Base-by-base conservation (phyloP, 2,888 invertebrate species). In the Acleris holmiana region DNA sequence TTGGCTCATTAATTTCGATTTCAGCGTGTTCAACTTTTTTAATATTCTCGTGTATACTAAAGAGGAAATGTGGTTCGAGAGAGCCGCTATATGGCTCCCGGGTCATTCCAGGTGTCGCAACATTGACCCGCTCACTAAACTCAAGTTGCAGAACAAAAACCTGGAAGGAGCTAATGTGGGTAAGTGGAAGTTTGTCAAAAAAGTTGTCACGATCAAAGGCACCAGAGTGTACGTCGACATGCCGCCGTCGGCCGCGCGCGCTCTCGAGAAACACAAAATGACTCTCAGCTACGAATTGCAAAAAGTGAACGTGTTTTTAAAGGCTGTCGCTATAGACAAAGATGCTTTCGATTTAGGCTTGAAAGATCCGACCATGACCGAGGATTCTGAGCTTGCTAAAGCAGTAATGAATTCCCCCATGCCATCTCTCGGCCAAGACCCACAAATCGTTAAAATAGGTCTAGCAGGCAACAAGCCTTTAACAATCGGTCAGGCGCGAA, bases 141-240 rank as follows among this genome's bases (percentile, higher is more conserved):
- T 92, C 1, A 82, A 79, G 63, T 68, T 91, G 66, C 91, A 92
- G 73, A 92, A 92, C 68, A 82, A 71, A 60, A 68, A 74, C 7
- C 68, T 87, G 21, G 77, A 80, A 1, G 85, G 78, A 23, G 74
- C 87, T 60, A 79, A 86, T 65, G 76, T 91, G 71, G 75, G 78
- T 76, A 87, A 83, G 79, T 92, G 91, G 91, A 91, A 91, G 70
- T 78, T 85, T 17, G 88, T 91, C 0, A 90, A 88, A 71, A 86
- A 86, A 65, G 79, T 91, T 7, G 75, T 88, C 3, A 88, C 79
- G 0, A 59, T 59, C 0, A 89, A 86, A 57, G 91, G 91, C 1
- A 91, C 86, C 7, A 75, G 91, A 15, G 61, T 92, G 4, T 92
- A 91, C 67, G 87, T 91, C 0, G 91, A 92, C 54, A 88, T 92